These are phyloP conservation scores for Oeneis ivallda DNA, from an alignment of 2,888 invertebrate species.

Conservation along the genomic window DNA sequence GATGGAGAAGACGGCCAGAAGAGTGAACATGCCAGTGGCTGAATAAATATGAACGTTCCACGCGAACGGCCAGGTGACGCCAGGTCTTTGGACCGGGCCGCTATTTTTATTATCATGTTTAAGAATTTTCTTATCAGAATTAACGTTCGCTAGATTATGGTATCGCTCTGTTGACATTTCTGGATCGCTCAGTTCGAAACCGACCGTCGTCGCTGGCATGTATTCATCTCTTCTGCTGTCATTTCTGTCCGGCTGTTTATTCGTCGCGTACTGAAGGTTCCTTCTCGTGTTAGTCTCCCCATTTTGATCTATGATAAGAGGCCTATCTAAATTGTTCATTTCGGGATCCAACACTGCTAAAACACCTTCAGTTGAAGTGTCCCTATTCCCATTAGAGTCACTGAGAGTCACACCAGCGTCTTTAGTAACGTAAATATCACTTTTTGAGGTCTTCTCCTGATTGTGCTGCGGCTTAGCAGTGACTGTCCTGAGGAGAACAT, in stretches of 20 bases:
- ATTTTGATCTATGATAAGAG: constrained; percentile 71
- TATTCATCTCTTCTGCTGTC: constrained; percentile 68
- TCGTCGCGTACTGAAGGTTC: constrained; percentile 75
- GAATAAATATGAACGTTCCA: constrained; percentile 96
- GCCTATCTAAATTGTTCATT: constrained; percentile 79
- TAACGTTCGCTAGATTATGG: constrained; percentile 83
- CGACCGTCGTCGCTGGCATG: constrained; percentile 72
- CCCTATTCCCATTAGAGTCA: constrained; percentile 58
- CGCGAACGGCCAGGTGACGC: constrained; percentile 89
- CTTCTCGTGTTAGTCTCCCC: constrained; percentile 78
- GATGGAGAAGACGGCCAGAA: constrained; percentile 91
- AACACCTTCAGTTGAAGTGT: constrained; percentile 75
- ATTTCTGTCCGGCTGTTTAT: constrained; percentile 56
- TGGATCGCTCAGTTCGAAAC: constrained; percentile 73
- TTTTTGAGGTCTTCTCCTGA: constrained; percentile 71
- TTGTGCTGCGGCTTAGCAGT: constrained; percentile 81
- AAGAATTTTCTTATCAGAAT: constrained; percentile 74
- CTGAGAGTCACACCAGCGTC: constrained; percentile 73
- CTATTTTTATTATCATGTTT: constrained; percentile 68
- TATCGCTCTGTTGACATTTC: constrained; percentile 80
- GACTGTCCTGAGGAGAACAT: constrained; percentile 86
- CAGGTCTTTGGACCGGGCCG: constrained; percentile 72
- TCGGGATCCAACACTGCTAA: constrained; percentile 76
- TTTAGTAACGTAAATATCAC: constrained; percentile 69
- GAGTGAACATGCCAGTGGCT: constrained; percentile 91